Conservation (phyloP, 2,113 vertebrate species). For the Hypocryptadius cinnamomeus region DNA sequence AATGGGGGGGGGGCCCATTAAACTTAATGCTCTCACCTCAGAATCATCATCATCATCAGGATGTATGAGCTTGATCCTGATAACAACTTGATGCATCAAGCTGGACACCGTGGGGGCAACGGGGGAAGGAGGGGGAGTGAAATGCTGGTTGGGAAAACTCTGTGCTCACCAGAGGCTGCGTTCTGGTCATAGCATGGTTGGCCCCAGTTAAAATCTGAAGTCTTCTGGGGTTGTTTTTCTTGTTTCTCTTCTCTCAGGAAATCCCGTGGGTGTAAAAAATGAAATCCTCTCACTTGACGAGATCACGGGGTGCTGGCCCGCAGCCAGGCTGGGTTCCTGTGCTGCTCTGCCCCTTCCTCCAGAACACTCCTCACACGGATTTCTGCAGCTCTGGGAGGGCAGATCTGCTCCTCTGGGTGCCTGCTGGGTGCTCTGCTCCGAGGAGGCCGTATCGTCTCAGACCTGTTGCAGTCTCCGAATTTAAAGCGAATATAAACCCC, state of each 20-base stretch:
- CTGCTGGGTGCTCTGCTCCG: rapidly evolving
- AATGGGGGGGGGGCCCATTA: neutral
- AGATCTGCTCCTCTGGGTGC: neutral
- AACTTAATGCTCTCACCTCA: neutral
- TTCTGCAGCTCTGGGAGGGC: rapidly evolving
- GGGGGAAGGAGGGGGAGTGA: rapidly evolving
- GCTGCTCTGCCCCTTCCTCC: neutral
- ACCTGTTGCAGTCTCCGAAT: neutral
- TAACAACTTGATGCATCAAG: neutral
- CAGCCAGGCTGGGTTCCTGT: neutral
- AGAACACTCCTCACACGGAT: rapidly evolving
- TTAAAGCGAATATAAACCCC: neutral
- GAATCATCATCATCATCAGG: neutral
- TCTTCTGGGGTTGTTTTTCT: neutral
- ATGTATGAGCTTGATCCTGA: neutral
- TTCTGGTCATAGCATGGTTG: neutral
- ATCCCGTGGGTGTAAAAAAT: neutral
- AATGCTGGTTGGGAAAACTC: neutral
- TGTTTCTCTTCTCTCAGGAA: neutral
- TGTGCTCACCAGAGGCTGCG: rapidly evolving
- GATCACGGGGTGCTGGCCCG: constrained; percentile 7
- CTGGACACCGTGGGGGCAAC: rapidly evolving
- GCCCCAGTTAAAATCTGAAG: neutral
- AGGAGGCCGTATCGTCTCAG: neutral
- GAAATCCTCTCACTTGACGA: neutral